Evolutionary conservation across 2,797 vertebrate species (phyloP), one percentile per base, ranked within the genome.

Genomic region (Clarias laeviceps): DNA sequence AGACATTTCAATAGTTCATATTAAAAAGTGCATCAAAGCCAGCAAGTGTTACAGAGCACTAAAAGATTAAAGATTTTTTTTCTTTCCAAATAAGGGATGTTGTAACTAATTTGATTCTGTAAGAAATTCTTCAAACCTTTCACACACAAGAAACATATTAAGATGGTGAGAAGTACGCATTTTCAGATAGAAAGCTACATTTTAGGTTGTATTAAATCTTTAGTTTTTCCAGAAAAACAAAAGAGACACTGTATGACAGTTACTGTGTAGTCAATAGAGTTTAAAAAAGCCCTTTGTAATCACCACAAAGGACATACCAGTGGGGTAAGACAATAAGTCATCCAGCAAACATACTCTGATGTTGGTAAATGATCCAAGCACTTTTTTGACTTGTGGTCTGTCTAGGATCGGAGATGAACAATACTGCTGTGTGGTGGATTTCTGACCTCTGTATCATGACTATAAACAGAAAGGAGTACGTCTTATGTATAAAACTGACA

Each of bases 291-390:
- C 88, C 93, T 89, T 95, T 94, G 94, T 94, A 92, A 93, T 94
- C 88, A 92, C 92, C 93, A 91, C 94, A 94, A 93, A 92, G 92
- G 91, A 93, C 93, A 94, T 93, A 92, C 89, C 93, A 94, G 91
- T 89, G 90, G 91, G 91, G 90, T 92, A 92, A 92, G 91, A 92
- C 93, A 90, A 93, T 94, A 95, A 94, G 91, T 95, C 94, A 94
- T 93, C 93, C 91, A 83, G 92, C 92, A 95, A 94, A 95, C 94
- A 94, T 93, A 94, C 93, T 94, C 90, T 93, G 93, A 94, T 94
- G 94, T 93, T 86, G 76, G 93, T 93, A 95, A 95, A 94, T 92
- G 92, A 94, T 92, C 91, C 93, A 89, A 93, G 93, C 91, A 68
- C n/a, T 82, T 85, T 86, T 88, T 87, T 84, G 87, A 91, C 91